Conservation (phyloP, 2,888 invertebrate genomes). For the Heliconius aoede region DNA sequence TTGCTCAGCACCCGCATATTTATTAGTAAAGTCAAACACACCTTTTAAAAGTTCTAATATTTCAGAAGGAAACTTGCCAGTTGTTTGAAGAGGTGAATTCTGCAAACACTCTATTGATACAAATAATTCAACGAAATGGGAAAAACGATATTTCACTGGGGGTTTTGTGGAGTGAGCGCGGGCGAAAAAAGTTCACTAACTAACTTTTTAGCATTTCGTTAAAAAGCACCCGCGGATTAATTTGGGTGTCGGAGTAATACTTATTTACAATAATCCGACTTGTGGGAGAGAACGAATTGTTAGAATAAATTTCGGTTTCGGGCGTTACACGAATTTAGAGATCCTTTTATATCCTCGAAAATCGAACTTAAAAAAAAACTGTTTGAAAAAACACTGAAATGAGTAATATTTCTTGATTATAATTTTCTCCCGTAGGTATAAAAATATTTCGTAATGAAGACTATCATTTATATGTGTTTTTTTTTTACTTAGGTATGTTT, state of each 20-base stretch:
- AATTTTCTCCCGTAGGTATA: background rate
- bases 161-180: constrained; percentile 64
- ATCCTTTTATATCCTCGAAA: background rate
- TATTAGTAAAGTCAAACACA: constrained; percentile 81
- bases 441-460: background rate
- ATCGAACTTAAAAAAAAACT: too few relatives aligned
- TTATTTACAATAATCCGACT: constrained; percentile 83
- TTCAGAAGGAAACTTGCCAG: constrained; percentile 57
- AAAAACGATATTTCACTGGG: constrained; percentile 72
- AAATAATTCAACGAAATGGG: constrained; percentile 70
- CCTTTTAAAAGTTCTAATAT: constrained; percentile 76
- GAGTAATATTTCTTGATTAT: background rate
- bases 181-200: constrained; percentile 67
- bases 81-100: constrained; percentile 74
- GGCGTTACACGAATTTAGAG: constrained; percentile 59
- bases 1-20: constrained; percentile 64
- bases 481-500: too few relatives aligned
- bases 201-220: constrained; percentile 79
- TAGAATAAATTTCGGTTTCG: constrained; percentile 76
- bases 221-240: constrained; percentile 76
- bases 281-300: constrained; percentile 75
- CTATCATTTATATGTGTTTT: background rate
- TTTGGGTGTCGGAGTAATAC: constrained; percentile 75
- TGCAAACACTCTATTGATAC: constrained; percentile 79
- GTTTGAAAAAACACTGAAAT: background rate